phyloP scores from a whole-genome alignment of 2,113 vertebrate genomes.

The Nibea albiflora region DNA sequence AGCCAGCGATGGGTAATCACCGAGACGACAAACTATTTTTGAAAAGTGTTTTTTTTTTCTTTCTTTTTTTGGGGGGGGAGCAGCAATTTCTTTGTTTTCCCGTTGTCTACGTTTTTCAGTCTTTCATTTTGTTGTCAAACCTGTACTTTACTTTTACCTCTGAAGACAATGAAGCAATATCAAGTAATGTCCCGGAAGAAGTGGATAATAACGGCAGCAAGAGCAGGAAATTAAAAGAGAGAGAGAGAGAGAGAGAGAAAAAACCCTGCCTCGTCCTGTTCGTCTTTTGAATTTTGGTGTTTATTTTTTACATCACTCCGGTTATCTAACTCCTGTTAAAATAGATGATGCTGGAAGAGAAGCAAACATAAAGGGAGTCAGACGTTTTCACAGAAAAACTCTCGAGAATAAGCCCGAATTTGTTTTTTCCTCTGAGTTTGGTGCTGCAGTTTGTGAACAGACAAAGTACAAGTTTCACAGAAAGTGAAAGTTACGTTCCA shows the following conservation, averaged over 20 bases:
- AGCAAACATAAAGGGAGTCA: not conserved
- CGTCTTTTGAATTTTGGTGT: not conserved
- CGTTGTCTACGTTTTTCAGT: not conserved
- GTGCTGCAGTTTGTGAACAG: not conserved
- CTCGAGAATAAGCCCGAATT: not conserved
- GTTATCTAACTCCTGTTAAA: not conserved
- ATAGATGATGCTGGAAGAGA: not conserved
- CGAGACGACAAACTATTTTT: constrained; percentile 16
- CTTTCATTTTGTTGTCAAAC: constrained; percentile 13
- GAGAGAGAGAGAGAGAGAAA: too few relatives aligned
- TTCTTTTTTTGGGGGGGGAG: not conserved
- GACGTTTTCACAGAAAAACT: too few relatives aligned
- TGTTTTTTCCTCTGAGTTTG: not conserved
- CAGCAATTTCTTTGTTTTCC: constrained; percentile 6
- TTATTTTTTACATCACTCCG: not conserved
- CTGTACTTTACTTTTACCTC: constrained; percentile 6
- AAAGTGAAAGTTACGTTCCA: not conserved
- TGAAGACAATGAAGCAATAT: not conserved
- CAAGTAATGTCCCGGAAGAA: not conserved
- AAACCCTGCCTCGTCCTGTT: not conserved
- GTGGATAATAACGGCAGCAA: not conserved
- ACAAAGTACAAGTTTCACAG: not conserved
- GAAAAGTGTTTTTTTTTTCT: not conserved
- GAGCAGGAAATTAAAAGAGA: not conserved
- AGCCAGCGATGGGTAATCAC: not conserved